phyloP scores from a whole-genome alignment of 2,888 invertebrate species.

The Microctonus brassicae region DNA sequence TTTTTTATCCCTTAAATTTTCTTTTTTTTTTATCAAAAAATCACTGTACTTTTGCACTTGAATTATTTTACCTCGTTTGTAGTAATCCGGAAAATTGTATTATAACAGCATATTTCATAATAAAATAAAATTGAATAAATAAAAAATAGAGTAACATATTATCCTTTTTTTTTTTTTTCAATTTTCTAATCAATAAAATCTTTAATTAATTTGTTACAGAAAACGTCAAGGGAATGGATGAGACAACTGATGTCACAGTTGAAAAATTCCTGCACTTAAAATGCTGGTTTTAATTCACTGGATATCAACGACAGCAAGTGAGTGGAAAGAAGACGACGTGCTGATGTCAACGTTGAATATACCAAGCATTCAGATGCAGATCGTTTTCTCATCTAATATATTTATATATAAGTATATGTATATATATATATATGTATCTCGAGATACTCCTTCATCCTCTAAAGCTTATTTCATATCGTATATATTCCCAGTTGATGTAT shows the following conservation, averaged over 20 bases:
- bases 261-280: neutral
- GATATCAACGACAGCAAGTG: too few relatives aligned
- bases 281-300: neutral
- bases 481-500: constrained; percentile 13
- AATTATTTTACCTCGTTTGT: neutral
- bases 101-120: neutral
- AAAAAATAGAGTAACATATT: too few relatives aligned
- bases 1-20: neutral
- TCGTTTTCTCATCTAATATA: constrained; percentile 27
- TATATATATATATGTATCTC: neutral
- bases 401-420: neutral
- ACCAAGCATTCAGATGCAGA: constrained; percentile 41
- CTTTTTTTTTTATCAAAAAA: neutral
- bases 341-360: neutral
- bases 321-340: neutral
- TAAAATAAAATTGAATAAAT: neutral
- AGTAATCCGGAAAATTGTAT: neutral
- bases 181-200: too few relatives aligned
- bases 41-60: neutral
- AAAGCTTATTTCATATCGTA: neutral
- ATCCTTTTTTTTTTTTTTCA: too few relatives aligned
- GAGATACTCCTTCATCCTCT: neutral
- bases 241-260: neutral
- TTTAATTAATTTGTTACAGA: too few relatives aligned
- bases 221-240: neutral